Evolutionary conservation across 2,888 invertebrate genomes (phyloP), one percentile per base, ranked within the genome.

Genomic region (Papilio protenor): DNA sequence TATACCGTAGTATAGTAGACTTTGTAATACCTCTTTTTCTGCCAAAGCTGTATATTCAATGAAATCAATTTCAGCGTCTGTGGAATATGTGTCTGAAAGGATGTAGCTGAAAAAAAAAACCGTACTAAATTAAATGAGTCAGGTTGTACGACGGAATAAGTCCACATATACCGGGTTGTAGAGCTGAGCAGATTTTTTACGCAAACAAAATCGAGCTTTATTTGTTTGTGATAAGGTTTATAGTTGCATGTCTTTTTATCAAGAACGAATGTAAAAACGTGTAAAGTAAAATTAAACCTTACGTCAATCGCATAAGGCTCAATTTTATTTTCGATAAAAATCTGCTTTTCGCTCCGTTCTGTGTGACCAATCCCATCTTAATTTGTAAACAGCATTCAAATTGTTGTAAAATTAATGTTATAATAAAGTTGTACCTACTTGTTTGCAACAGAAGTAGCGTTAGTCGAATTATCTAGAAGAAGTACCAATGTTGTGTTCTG

Each of bases 41-140:
- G 85, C 81, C 57, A 93, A 76, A 14, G 91, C 91, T 2, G 87
- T 89, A 76, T 93, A 93, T 0, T 66, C 57, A 70, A 93, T 88
- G 6, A 84, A 81, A 14, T 84, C 72, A 12, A 90, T 83, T 79
- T 88, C 81, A 1, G 76, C 72, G 16, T 80, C 2, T 0, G 83
- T 87, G 2, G 90, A 86, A 0, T 82, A 18, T 0, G 90, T 88
- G 75, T 91, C 89, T 0, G 93, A 92, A 74, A 92, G 82, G 2
- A 89, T 88, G 77, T 93, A 93, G 1, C 92, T 92, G 83, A 57
- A 86, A 87, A 21, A 70, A 66, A 45, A 21, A 47, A 12, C 49
- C 12, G 16, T 52, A 18, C 27, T 21, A 40, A 23, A n/a, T 23
- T 21, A 64, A 64, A 49, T 49, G 27, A 33, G 11, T 16, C 49